Evolutionary conservation across 2,888 invertebrate species (phyloP), one percentile per base, ranked within the genome.

Genomic region (Autographa pulchrina): DNA sequence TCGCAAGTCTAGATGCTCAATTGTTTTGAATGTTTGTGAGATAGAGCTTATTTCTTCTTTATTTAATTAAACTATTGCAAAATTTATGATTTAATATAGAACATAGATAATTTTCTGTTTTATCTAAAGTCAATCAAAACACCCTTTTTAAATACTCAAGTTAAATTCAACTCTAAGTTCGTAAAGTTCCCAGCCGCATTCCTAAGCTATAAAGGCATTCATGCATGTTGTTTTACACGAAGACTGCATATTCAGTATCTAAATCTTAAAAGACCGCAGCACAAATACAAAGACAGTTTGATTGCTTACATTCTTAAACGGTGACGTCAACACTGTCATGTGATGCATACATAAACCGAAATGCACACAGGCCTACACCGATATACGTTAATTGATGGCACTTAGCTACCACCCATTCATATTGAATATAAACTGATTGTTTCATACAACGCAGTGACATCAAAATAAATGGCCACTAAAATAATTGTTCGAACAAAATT

Each of bases 271-370:
- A 68, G 58, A 66, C 61, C 62, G 52, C 58, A 52, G 14, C n/a
- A 59, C 59, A 59, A 61, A 70, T 20, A 59, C 59, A 59, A 61
- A 70, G 60, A 62, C 62, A 78, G 61, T 69, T 72, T 67, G 52
- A 70, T 65, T 66, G 43, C 65, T 65, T 41, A 72, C 74, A 83
- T 83, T 82, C 70, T 71, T 74, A 54, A n/a, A 18, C 32, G 25
- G 48, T 80, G 70, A 74, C 78, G 69, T 78, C 83, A 84, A 31
- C 16, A 13, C 62, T 72, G 58, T 69, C 76, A 73, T 78, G 70
- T 72, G 78, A 68, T 64, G 70, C 81, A 72, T 83, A 75, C 75
- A 65, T 67, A 72, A 78, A 70, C 68, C 48, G 48, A 76, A 74
- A 66, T 74, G 77, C 70, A 74, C 68, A 59, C 70, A 67, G 41